Evolutionary conservation across 2,888 invertebrate genomes (phyloP), one percentile per base, ranked within the genome.

Genomic region (Oscheius sp.): DNA sequence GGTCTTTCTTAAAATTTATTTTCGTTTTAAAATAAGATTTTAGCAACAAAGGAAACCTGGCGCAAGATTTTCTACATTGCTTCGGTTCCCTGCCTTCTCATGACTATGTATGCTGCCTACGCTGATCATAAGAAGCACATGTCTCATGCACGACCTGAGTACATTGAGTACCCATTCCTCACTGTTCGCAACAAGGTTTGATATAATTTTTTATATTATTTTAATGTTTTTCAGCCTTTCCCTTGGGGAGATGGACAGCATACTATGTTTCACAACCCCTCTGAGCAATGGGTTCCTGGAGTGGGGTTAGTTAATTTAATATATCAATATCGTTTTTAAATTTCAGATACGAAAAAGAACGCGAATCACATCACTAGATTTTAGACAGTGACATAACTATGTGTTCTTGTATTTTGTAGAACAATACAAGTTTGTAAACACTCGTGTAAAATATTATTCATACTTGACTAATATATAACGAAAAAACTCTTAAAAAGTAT

Each of bases 201-300:
- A 33, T 50, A 8, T 34, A 48, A 34, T 8, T 1, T 10, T 65
- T 48, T 12, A 48, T 48, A 23, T 48, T 48, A 48, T 20, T 48
- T 17, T 5, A 15, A 48, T 53, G 39, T 58, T 67, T 72, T 76
- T 71, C 72, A 92, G 91, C 91, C 92, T 78, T 95, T 94, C 90
- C 95, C 95, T 66, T 95, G 95, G 95, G 94, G 94, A 80, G 94
- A 95, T 86, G 95, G 95, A 75, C 92, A 92, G 88, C 92, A 92
- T 87, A 90, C 91, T 6, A 89, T 95, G 72, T 93, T 95, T 91
- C 94, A 95, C 90, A 94, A 94, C 75, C 79, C 80, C 70, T 46
- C 75, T 10, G 77, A 79, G 69, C 82, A 83, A 69, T 83, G 72
- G 70, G 84, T 84, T 64, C 84, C 84, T 69, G 84, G 84, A 69